Percentiles rank a stretch among this genome's conserved stretches.
Evolutionary conservation across 2,113 vertebrate species (phyloP).

Genomic region (Glaucidium brasilianum): DNA sequence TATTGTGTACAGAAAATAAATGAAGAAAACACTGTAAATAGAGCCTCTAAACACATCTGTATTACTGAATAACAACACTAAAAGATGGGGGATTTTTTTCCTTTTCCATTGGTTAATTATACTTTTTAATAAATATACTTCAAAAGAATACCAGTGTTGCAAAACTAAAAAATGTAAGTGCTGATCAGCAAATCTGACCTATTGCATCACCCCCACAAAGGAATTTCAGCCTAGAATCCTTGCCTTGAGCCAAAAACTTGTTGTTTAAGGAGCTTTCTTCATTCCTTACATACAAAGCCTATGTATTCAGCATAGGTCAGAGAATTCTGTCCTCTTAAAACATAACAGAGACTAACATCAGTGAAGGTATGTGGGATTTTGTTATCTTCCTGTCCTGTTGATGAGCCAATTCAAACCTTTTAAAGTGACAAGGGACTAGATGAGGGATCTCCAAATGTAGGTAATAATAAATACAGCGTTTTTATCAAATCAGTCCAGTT

Average conservation of each 20-base stretch:
- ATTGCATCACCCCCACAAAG: not conserved
- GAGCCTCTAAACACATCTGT: not conserved
- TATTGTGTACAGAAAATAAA: not conserved
- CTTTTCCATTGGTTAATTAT: not conserved
- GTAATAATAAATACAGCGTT: not conserved
- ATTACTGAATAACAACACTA: not conserved
- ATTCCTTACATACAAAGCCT: not conserved
- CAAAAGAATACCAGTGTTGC: not conserved
- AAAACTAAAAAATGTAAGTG: not conserved
- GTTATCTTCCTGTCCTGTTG: not conserved
- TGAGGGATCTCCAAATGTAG: not conserved
- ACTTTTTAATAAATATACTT: not conserved
- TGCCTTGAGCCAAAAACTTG: conserved; percentile 2
- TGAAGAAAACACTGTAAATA: not conserved
- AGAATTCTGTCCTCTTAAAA: not conserved
- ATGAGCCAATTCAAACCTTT: not conserved
- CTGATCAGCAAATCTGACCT: conserved; percentile 15
- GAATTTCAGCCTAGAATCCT: conserved; percentile 1
- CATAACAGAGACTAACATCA: not conserved
- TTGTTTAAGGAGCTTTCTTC: not conserved
- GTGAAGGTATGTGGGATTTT: not conserved
- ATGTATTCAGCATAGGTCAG: not conserved
- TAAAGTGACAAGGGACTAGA: not conserved
- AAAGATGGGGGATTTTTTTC: not conserved
- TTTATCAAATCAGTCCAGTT: not conserved